A percentile compares a stretch with the other conserved stretches of the same genome.
Conservation (phyloP, 2,888 invertebrate genomes). For the Sthenelais limicola region DNA sequence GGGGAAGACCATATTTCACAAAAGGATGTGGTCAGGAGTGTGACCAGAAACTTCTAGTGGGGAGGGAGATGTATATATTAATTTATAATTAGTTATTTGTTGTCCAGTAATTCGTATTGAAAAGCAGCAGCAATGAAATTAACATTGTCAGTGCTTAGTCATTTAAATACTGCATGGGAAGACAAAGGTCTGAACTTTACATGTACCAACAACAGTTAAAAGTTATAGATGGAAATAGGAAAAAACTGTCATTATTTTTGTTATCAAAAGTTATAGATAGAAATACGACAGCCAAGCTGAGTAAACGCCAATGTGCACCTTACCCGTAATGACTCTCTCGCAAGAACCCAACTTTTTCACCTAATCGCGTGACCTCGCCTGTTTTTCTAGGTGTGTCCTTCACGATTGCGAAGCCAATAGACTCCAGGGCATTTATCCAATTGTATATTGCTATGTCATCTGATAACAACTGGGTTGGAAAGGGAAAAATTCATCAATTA, state of each 20-base stretch:
- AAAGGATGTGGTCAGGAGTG: too few relatives aligned
- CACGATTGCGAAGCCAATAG: neutral
- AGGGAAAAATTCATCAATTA: neutral
- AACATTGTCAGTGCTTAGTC: too few relatives aligned
- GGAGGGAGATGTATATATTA: too few relatives aligned
- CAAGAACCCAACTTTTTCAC: constrained; percentile 5
- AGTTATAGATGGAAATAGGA: too few relatives aligned
- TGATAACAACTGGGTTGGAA: neutral
- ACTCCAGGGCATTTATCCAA: constrained; percentile 24
- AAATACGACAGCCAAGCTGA: neutral
- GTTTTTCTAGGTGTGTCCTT: neutral
- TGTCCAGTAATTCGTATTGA: too few relatives aligned
- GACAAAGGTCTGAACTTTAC: neutral
- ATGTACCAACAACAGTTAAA: neutral
- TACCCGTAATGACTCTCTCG: constrained; percentile 11
- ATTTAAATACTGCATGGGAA: neutral
- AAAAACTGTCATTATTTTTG: neutral
- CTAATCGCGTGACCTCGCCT: neutral
- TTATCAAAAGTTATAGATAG: too few relatives aligned
- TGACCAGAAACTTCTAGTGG: too few relatives aligned
- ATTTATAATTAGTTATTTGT: too few relatives aligned
- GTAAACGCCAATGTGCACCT: neutral
- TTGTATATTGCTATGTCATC: constrained; percentile 1
- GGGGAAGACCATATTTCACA: too few relatives aligned
- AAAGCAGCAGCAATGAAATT: too few relatives aligned